phyloP scores from a whole-genome alignment of 2,888 invertebrate species.

The Toxonevra muliebris region DNA sequence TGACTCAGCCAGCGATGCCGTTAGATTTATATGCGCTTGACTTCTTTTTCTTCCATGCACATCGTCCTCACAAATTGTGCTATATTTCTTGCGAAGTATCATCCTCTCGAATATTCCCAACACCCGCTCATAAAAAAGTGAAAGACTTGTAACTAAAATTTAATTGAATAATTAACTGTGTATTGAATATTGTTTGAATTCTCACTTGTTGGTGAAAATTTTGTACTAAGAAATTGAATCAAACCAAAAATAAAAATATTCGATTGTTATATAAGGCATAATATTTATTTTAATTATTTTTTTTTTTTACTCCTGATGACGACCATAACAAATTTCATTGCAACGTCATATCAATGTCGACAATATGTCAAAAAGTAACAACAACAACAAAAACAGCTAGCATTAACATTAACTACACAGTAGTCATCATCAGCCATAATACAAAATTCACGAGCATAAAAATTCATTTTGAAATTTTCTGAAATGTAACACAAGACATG shows the following conservation, averaged over 20 bases:
- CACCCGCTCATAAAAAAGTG: too few species aligned
- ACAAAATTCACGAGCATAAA: constrained; percentile 43
- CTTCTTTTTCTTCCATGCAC: too few species aligned
- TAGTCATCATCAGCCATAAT: constrained; percentile 24
- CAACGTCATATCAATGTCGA: constrained; percentile 54
- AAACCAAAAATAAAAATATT: constrained; percentile 10
- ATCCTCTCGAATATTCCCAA: too few species aligned
- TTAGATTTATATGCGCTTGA: too few species aligned
- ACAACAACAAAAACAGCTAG: constrained; percentile 21
- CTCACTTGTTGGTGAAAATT: constrained; percentile 24
- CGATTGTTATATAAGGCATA: too few species aligned
- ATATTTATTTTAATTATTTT: too few species aligned
- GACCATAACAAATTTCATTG: constrained; percentile 55
- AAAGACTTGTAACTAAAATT: too few species aligned
- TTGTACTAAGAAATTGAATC: not conserved
- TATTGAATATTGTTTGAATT: too few species aligned
- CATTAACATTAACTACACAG: constrained; percentile 1
- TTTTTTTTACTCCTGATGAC: constrained; percentile 45
- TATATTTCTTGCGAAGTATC: too few species aligned
- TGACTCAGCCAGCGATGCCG: too few species aligned
- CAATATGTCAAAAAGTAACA: constrained; percentile 48
- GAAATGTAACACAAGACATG: constrained; percentile 42
- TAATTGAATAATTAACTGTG: too few species aligned
- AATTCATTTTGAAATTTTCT: constrained; percentile 48
- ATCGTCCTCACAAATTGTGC: too few species aligned